Evolutionary conservation across 2,888 invertebrate species (phyloP).

Genomic region (Caenorhabditis sp.): DNA sequence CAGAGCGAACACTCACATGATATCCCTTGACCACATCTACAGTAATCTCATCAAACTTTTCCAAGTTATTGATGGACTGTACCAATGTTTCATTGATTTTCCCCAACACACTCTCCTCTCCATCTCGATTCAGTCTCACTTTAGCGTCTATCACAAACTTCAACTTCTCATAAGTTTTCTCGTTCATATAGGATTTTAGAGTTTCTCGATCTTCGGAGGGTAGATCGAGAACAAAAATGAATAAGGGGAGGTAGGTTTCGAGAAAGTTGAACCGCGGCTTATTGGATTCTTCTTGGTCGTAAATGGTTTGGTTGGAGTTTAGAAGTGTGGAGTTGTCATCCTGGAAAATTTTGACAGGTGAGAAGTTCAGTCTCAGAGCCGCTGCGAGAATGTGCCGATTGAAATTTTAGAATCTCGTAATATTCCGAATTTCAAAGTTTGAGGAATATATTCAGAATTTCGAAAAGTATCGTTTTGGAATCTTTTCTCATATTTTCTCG

Average conservation of each 20-base stretch:
- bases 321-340: slow-evolving; percentile 45
- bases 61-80: slow-evolving; percentile 52
- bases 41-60: slow-evolving; percentile 59
- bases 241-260: slow-evolving; percentile 70
- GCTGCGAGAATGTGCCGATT: too few relatives aligned
- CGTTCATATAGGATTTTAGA: slow-evolving; percentile 56
- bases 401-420: too few relatives aligned
- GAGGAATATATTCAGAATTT: too few relatives aligned
- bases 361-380: too few relatives aligned
- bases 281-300: slow-evolving; percentile 20
- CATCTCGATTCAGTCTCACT: slow-evolving; percentile 41
- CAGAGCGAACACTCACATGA: slow-evolving; percentile 61
- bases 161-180: slow-evolving; percentile 68
- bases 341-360: slow-evolving; percentile 25
- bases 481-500: too few relatives aligned
- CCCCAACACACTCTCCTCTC: slow-evolving; percentile 13
- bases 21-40: slow-evolving; percentile 65
- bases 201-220: slow-evolving; percentile 63
- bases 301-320: slow-evolving; percentile 38
- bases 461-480: too few relatives aligned
- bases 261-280: slow-evolving; percentile 50
- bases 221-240: slow-evolving; percentile 64
- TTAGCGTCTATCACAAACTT: slow-evolving; percentile 67
- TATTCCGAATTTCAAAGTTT: too few relatives aligned
- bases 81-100: slow-evolving; percentile 31